Base-by-base conservation (phyloP, 2,113 vertebrate species). In the Nicator chloris region DNA sequence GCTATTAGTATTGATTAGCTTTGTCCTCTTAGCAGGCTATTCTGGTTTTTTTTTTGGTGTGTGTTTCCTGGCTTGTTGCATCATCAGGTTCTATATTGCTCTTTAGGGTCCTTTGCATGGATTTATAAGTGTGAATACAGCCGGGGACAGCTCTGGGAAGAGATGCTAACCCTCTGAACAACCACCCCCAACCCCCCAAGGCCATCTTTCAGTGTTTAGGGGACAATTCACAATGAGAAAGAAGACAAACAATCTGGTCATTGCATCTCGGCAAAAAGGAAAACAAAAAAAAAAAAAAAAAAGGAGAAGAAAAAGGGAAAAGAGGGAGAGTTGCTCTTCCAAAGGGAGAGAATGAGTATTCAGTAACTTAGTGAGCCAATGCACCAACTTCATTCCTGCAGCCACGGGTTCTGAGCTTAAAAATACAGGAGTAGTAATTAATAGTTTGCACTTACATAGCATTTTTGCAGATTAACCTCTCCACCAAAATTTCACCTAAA, bases 1-100 rank as follows among this genome's bases (percentile, higher is more conserved):
- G 96, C 88, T 88, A 77, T 79, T 77, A 82, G 91, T 97, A 98
- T 98, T 75, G 98, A 98, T 98, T 81, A 76, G 86, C 88, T 90
- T 82, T 88, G 95, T 88, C 85, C 97, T 95, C 97, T 96, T 98
- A 97, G 97, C 96, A 97, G 97, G 94, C 73, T 95, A 61, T 88
- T 96, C 15, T n/a, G n/a, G n/a, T 80, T 31, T 35, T 82, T 37
- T 28, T 84, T 72, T 37, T 42, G 71, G 7, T 65, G 2, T 63
- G 31, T 10, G n/a, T 83, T 75, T 80, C 82, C 17, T 47, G 37
- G 72, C 70, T 82, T 47, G 84, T 89, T 66, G 72, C 91, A 60
- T 87, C 86, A 78, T 66, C 15, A 7, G 37, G 77, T 85, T 90
- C 56, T 82, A 28, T 70, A 91, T 87, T 91, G n/a, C 69, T 66